Conservation (phyloP, 1,140 invertebrate species). For the Conus ventricosus region DNA sequence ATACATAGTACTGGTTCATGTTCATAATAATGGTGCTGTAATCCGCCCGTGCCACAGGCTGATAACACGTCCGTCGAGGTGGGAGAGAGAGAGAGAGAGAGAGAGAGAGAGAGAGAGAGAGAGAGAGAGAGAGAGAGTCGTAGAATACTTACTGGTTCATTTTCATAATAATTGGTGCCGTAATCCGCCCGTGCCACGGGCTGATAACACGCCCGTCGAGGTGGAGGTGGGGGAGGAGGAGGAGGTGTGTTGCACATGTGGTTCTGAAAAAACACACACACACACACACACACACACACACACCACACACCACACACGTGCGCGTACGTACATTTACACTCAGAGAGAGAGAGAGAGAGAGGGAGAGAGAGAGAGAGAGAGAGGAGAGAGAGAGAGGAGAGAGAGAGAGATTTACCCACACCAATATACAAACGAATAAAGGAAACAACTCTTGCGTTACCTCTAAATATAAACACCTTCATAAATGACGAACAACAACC, state of each 20-base stretch:
- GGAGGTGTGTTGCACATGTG: constrained; percentile 28
- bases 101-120: background rate
- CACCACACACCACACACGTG: constrained; percentile 1
- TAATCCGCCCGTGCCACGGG: constrained; percentile 5
- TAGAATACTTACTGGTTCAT: constrained; percentile 3
- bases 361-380: too few relatives aligned
- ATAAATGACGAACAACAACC: too few relatives aligned
- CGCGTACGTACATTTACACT: background rate
- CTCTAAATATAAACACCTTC: too few relatives aligned
- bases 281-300: constrained; percentile 9
- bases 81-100: constrained; percentile 8
- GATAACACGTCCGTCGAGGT: background rate
- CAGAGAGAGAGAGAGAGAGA: too few relatives aligned
- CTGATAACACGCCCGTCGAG: constrained; percentile 9
- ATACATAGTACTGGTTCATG: constrained; percentile 16
- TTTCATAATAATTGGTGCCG: constrained; percentile 21
- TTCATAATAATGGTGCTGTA: constrained; percentile 25
- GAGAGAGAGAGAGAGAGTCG: background rate
- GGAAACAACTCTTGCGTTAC: too few relatives aligned
- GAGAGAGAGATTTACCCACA: too few relatives aligned
- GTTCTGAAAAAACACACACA: constrained; percentile 26
- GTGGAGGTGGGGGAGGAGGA: constrained; percentile 20
- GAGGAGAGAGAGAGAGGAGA: too few relatives aligned
- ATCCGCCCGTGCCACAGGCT: constrained; percentile 3
- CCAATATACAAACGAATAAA: too few relatives aligned